Conservation (phyloP, 1,140 invertebrate genomes). For the Ceratoteleas bidentatus region DNA sequence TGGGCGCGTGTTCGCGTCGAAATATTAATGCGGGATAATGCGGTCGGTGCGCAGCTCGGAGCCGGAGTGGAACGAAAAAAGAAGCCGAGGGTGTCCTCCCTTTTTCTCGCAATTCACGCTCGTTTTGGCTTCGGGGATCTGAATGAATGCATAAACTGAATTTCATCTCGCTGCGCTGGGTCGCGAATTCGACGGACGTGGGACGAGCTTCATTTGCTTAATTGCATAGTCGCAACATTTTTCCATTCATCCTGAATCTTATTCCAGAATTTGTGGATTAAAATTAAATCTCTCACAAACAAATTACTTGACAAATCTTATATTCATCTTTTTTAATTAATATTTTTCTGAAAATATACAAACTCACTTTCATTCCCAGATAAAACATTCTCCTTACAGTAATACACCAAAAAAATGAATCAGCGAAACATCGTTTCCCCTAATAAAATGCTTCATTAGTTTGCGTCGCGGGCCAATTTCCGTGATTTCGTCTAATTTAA, state of each 20-base stretch:
- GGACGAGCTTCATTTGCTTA: constrained; percentile 65
- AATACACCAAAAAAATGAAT: no score
- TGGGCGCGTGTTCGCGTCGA: constrained; percentile 27
- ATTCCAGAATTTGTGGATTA: no score
- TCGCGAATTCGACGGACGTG: constrained; percentile 53
- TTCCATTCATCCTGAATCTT: no score
- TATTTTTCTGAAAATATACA: no score
- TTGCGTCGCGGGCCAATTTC: neutral
- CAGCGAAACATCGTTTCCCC: neutral
- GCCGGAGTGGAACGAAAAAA: constrained; percentile 12
- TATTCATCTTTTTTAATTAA: no score
- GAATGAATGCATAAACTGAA: constrained; percentile 61
- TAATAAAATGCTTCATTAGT: neutral
- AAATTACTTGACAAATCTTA: no score
- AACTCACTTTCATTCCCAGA: no score
- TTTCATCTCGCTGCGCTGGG: constrained; percentile 48
- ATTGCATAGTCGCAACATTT: constrained; percentile 24
- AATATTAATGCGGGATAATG: constrained; percentile 54
- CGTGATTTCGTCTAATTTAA: constrained; percentile 33
- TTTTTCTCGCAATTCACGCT: constrained; percentile 46
- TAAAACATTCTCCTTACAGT: no score
- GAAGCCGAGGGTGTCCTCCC: constrained; percentile 25
- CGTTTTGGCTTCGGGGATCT: constrained; percentile 52
- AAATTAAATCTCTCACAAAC: no score
- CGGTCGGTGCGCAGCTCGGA: constrained; percentile 17